Conservation (phyloP, 2,888 invertebrate species). For the Hypomecis atomaria region DNA sequence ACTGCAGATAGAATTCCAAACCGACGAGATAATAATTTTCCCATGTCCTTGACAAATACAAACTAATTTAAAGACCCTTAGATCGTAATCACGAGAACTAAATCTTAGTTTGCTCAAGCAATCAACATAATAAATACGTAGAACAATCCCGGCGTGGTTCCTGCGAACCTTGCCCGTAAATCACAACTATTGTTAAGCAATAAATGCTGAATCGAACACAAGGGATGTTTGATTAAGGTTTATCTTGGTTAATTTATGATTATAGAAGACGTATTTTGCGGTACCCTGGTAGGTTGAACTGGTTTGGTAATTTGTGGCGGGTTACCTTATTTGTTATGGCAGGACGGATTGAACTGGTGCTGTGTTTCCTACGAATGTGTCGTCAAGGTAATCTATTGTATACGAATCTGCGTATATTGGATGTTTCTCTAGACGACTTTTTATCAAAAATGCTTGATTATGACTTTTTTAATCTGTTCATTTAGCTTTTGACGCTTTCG, state of each 20-base stretch:
- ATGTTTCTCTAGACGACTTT: too few relatives aligned
- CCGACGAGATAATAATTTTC: constrained; percentile 15
- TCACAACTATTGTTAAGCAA: constrained; percentile 82
- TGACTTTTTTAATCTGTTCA: too few relatives aligned
- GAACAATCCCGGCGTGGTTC: constrained; percentile 65
- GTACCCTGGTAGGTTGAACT: constrained; percentile 35
- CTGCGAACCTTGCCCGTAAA: constrained; percentile 74
- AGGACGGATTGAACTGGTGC: background rate
- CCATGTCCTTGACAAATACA: constrained; percentile 13
- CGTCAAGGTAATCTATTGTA: too few relatives aligned
- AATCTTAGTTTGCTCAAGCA: constrained; percentile 51
- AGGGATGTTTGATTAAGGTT: constrained; percentile 82
- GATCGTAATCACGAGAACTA: constrained; percentile 34
- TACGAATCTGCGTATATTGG: too few relatives aligned
- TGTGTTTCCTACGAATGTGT: too few relatives aligned
- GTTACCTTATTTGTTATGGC: constrained; percentile 13
- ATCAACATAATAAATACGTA: constrained; percentile 66
- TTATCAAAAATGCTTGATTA: too few relatives aligned
- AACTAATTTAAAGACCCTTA: constrained; percentile 19
- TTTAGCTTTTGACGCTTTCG: too few relatives aligned
- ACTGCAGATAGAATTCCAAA: background rate
- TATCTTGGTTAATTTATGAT: constrained; percentile 80
- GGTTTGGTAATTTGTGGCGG: constrained; percentile 21
- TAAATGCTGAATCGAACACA: constrained; percentile 80
- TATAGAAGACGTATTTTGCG: constrained; percentile 60